Percentiles rank a stretch among this genome's conserved stretches.
Conservation (phyloP, 2,113 vertebrate species). For the Cebus imitator region DNA sequence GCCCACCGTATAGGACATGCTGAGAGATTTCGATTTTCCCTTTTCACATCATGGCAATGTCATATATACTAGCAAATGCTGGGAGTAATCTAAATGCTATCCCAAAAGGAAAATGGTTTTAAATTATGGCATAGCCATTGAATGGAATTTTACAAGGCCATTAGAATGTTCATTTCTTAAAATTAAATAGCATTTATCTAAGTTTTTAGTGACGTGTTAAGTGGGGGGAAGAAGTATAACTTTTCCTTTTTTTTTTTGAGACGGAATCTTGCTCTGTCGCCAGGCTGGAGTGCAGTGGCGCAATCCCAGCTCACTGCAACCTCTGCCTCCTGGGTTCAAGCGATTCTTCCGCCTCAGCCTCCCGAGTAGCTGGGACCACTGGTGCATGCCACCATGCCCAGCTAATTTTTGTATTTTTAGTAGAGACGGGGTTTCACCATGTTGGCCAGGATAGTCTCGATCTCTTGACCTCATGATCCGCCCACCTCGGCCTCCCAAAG, state of each 20-base stretch:
- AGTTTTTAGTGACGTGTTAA: constrained; percentile 13
- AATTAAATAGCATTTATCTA: constrained; percentile 5
- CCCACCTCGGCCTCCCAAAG: too few relatives aligned
- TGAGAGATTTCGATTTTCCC: constrained; percentile 30
- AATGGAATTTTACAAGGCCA: constrained; percentile 36
- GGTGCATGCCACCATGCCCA: too few relatives aligned
- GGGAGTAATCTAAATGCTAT: neutral
- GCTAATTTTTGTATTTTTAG: too few relatives aligned
- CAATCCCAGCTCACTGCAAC: too few relatives aligned
- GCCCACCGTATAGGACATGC: neutral
- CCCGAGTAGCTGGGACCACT: too few relatives aligned
- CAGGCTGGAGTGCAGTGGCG: too few relatives aligned
- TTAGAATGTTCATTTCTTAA: constrained; percentile 24
- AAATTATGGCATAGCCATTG: constrained; percentile 8
- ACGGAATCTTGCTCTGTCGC: too few relatives aligned
- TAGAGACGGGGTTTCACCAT: too few relatives aligned
- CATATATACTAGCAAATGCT: neutral
- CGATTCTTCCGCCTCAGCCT: too few relatives aligned
- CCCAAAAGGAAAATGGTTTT: neutral
- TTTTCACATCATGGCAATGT: neutral
- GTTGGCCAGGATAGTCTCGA: too few relatives aligned
- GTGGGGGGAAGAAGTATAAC: neutral
- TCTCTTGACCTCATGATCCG: too few relatives aligned
- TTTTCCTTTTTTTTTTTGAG: neutral
- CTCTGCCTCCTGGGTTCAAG: too few relatives aligned